Conservation (phyloP, 2,888 invertebrate genomes). For the Cordilura impudica region DNA sequence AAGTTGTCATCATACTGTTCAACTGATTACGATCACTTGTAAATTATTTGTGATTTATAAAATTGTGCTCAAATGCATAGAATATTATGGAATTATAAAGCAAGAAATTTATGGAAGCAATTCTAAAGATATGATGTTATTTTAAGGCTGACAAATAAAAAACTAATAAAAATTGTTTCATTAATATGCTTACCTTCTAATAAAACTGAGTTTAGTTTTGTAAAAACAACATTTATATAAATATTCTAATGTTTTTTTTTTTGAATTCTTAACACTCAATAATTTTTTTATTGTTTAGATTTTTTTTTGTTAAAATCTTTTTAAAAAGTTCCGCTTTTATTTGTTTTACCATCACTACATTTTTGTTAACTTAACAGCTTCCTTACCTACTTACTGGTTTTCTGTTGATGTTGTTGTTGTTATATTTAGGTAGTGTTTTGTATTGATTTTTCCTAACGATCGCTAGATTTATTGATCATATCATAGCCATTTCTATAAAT, state of each 20-base stretch:
- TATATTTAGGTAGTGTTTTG: not conserved
- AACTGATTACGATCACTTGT: constrained; percentile 51
- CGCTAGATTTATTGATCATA: constrained; percentile 30
- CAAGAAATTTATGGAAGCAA: too few relatives aligned
- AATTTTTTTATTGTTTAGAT: not conserved
- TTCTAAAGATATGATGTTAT: too few relatives aligned
- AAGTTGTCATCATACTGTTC: constrained; percentile 61
- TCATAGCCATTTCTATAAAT: not conserved
- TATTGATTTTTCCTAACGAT: constrained; percentile 5
- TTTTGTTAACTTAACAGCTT: constrained; percentile 3
- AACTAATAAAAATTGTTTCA: too few relatives aligned
- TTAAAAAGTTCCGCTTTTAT: constrained; percentile 25
- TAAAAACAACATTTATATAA: too few relatives aligned
- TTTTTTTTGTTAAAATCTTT: not conserved
- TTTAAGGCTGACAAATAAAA: too few relatives aligned
- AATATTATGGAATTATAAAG: too few relatives aligned
- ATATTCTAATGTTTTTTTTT: too few relatives aligned
- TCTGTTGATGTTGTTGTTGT: not conserved
- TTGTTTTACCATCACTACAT: constrained; percentile 13
- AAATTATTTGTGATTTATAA: constrained; percentile 57
- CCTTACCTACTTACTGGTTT: constrained; percentile 1
- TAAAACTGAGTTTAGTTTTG: too few relatives aligned
- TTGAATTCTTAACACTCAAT: not conserved
- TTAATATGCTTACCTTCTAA: too few relatives aligned
- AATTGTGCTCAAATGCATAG: too few relatives aligned